Conservation (phyloP, 1,140 invertebrate genomes). For the Hycleus cichorii region DNA sequence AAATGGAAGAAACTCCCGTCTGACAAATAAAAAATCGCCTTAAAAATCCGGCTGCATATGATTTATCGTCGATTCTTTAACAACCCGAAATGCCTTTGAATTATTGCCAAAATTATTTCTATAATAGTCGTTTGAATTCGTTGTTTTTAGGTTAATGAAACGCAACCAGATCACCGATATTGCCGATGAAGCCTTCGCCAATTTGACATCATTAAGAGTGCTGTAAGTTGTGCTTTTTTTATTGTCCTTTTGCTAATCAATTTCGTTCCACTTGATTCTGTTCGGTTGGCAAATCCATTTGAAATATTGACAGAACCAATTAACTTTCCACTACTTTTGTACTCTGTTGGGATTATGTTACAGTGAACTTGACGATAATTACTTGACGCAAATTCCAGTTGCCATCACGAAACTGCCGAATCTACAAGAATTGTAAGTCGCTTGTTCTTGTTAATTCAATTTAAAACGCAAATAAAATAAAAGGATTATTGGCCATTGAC, state of each 20-base stretch:
- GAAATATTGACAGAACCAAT: too few species aligned
- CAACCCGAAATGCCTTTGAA: too few species aligned
- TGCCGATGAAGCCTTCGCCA: conserved; percentile 55
- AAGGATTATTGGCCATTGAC: background rate
- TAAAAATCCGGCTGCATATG: too few species aligned
- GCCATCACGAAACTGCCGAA: conserved; percentile 55
- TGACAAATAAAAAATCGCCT: too few species aligned
- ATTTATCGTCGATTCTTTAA: too few species aligned
- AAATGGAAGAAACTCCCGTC: too few species aligned
- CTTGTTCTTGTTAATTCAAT: background rate
- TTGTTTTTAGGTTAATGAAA: conserved; percentile 51
- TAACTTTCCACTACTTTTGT: too few species aligned
- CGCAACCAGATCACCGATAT: conserved; percentile 59
- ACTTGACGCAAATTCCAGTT: conserved; percentile 55
- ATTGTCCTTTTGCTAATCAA: background rate
- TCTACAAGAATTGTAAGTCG: conserved; percentile 66
- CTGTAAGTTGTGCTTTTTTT: conserved; percentile 55
- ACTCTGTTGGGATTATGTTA: conserved; percentile 8
- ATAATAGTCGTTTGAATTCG: too few species aligned
- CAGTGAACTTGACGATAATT: conserved; percentile 69
- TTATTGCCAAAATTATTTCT: too few species aligned
- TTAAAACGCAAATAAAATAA: background rate
- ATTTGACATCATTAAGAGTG: conserved; percentile 56
- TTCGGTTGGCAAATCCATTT: too few species aligned
- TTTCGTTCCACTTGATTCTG: background rate